Base-by-base conservation (phyloP, 1,140 invertebrate species). In the Lepidurus packardi region DNA sequence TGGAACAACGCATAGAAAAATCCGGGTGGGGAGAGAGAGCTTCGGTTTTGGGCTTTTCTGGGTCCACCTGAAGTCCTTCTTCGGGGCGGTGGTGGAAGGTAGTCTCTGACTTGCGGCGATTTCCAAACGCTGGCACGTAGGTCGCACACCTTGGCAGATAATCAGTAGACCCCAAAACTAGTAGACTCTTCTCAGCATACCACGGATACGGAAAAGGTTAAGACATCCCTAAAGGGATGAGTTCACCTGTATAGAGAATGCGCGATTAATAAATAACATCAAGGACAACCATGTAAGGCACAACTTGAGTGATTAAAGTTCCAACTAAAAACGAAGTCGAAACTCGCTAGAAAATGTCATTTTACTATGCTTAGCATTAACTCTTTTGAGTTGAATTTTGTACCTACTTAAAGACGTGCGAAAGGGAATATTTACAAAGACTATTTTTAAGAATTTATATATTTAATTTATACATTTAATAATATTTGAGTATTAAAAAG, bases 31-130 rank as follows among this genome's bases (percentile, higher is more conserved):
- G 34, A 34, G 34, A 34, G 34, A 34, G 16, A n/a, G 53, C 53
- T 65, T 65, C 53, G 53, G 16, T 65, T 13, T 65, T 1, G 53
- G 53, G 16, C 53, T 16, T 16, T n/a, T n/a, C 53, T 21, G 13
- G 13, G 9, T 65, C 53, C 53, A n/a, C 53, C 53, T 25, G 5
- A n/a, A 13, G 53, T 65, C 53, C 21, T 9, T 21, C 21, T 65
- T 65, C 13, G 53, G 16, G 53, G 53, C 10, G 53, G 53, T 65
- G 3, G 53, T 65, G 53, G 45, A 21, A 65, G 53, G 13, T 65
- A 65, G 53, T 65, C 53, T 65, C 53, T 65, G 53, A 65, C 53
- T 65, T 65, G 53, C 53, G 53, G 53, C 53, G n/a, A 65, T 65
- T 65, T 65, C 53, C 34, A 34, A 21, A 65, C 21, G 53, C 53